phyloP scores from a whole-genome alignment of 2,888 invertebrate genomes.

The Furcula furcula region DNA sequence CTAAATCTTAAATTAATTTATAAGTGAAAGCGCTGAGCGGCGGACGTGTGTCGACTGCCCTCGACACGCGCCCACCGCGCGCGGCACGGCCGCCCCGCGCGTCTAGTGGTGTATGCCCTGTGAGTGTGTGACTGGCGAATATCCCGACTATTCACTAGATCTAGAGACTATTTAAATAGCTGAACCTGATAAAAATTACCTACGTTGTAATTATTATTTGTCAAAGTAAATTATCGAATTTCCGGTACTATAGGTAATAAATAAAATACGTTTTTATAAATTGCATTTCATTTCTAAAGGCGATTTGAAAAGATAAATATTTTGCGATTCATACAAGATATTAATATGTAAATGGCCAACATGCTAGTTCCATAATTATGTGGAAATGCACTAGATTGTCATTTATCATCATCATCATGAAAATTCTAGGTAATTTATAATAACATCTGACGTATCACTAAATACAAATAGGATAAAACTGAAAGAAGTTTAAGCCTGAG shows the following conservation, averaged over 20 bases:
- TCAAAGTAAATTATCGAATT: conserved; percentile 79
- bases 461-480: too few relatives aligned
- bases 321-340: too few relatives aligned
- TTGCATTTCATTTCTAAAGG: conserved; percentile 34
- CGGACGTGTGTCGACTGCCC: conserved; percentile 75
- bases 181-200: conserved; percentile 66
- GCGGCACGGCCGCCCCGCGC: conserved; percentile 26
- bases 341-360: too few relatives aligned
- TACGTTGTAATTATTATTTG: conserved; percentile 74
- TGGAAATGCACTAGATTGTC: too few relatives aligned
- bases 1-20: conserved; percentile 53
- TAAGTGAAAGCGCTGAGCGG: conserved; percentile 51
- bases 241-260: conserved; percentile 75
- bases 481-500: too few relatives aligned
- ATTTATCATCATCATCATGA: too few relatives aligned
- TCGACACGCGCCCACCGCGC: conserved; percentile 76
- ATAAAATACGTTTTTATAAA: conserved; percentile 69
- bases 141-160: conserved; percentile 63
- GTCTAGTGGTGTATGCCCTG: conserved; percentile 35
- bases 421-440: too few relatives aligned
- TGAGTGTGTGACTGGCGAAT: conserved; percentile 46
- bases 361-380: too few relatives aligned
- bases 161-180: conserved; percentile 78
- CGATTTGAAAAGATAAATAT: too few relatives aligned
- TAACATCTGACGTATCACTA: too few relatives aligned